Evolutionary conservation across 2,888 invertebrate species (phyloP).

Genomic region (Pristionchus fissidentatus): DNA sequence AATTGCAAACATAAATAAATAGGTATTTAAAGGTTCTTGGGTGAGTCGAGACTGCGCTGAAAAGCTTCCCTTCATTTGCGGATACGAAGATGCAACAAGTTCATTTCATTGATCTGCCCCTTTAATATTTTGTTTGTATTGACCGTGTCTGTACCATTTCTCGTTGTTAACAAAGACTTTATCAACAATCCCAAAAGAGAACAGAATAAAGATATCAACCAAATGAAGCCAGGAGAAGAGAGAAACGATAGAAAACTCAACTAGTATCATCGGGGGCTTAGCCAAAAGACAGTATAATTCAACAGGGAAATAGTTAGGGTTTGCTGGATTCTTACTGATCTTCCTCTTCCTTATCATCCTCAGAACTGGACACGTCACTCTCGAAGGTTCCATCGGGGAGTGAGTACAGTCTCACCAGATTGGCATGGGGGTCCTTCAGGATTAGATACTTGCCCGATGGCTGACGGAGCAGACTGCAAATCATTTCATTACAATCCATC

Average conservation of each 20-base stretch:
- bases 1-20: background rate
- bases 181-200: conserved; percentile 2
- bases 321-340: conserved; percentile 78
- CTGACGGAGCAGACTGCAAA: conserved; percentile 79
- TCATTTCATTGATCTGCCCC: background rate
- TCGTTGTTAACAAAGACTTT: conserved; percentile 12
- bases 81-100: conserved; percentile 12
- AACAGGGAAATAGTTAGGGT: background rate
- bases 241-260: background rate
- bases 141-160: background rate
- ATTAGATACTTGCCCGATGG: conserved; percentile 89
- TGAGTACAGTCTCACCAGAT: conserved; percentile 61
- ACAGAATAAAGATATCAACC: background rate
- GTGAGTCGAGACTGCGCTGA: conserved; percentile 15
- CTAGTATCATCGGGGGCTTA: background rate
- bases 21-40: conserved; percentile 13
- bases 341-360: conserved; percentile 86
- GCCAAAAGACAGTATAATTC: background rate
- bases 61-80: conserved; percentile 49
- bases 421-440: conserved; percentile 98
- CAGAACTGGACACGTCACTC: conserved; percentile 85
- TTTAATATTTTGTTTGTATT: too few species aligned
- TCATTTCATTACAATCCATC: background rate
- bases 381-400: conserved; percentile 91
- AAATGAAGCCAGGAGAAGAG: background rate